These are phyloP conservation scores for Periplaneta americana DNA, from an alignment of 1,140 invertebrate species.

Conservation along the genomic window DNA sequence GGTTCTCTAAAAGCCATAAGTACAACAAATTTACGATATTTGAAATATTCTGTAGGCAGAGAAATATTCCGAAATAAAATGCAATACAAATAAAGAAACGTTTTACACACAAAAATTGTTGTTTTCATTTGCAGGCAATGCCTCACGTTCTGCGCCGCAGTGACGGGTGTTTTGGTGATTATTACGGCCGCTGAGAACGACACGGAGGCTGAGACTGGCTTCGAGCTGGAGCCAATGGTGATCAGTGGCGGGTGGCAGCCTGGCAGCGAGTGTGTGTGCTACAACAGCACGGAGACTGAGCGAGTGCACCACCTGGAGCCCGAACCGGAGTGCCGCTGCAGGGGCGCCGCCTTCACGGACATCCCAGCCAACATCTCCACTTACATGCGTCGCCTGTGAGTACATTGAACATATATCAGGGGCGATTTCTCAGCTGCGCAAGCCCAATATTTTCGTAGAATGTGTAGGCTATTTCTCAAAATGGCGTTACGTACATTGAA, in stretches of 20 bases:
- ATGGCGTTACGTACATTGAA: too few relatives aligned
- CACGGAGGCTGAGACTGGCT: not conserved
- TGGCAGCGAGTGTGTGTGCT: not conserved
- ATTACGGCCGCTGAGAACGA: not conserved
- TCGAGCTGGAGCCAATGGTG: not conserved
- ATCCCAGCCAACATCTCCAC: not conserved
- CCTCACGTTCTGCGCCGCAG: not conserved
- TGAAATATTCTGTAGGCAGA: too few relatives aligned
- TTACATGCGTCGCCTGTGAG: not conserved
- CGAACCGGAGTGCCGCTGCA: not conserved
- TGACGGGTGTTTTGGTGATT: not conserved
- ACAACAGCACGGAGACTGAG: not conserved
- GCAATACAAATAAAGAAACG: too few relatives aligned
- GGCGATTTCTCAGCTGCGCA: too few relatives aligned
- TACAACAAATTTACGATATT: too few relatives aligned
- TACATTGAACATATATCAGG: too few relatives aligned
- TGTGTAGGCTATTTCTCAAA: too few relatives aligned
- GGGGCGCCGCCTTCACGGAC: not conserved
- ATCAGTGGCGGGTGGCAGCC: not conserved
- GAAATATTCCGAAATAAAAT: too few relatives aligned
- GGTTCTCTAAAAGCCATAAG: too few relatives aligned
- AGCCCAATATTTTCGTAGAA: too few relatives aligned
- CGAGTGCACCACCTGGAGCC: not conserved
- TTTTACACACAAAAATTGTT: too few relatives aligned
- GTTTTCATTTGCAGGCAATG: not conserved